A percentile compares a stretch with the other conserved stretches of the same genome.
phyloP scores from a whole-genome alignment of 2,797 vertebrate genomes.

The Trachurus trachurus region DNA sequence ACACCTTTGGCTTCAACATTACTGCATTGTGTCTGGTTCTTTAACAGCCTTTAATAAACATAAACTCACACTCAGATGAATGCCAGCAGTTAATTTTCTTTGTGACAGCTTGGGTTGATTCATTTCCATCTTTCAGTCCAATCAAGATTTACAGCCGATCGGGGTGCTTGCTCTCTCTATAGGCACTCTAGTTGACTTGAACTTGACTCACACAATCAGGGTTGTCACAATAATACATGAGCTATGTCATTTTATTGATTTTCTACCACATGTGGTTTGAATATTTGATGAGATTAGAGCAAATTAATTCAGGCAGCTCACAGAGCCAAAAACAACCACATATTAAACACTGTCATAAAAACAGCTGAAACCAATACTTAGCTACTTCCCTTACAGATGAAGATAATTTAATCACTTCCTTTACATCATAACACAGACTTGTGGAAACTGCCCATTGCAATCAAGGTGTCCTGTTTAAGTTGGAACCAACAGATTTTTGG shows the following conservation, averaged over 20 bases:
- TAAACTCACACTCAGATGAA: constrained; percentile 41
- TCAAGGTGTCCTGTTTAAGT: no score
- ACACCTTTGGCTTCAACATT: constrained; percentile 37
- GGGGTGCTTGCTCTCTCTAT: neutral
- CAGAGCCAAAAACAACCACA: neutral
- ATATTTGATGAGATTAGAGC: no score
- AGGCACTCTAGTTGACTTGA: neutral
- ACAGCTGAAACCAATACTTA: neutral
- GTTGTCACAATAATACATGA: neutral
- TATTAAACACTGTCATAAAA: neutral
- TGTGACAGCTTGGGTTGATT: neutral
- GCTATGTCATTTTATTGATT: neutral
- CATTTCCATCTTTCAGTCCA: neutral
- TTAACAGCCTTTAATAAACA: constrained; percentile 72
- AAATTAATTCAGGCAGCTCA: neutral
- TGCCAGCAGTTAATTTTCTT: constrained; percentile 28
- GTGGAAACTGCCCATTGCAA: neutral
- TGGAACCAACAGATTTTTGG: neutral
- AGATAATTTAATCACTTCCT: neutral
- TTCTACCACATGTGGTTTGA: neutral
- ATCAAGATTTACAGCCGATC: neutral
- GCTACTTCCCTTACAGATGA: neutral
- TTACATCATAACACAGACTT: neutral
- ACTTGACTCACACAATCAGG: neutral
- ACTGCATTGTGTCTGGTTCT: constrained; percentile 54